phyloP scores from a whole-genome alignment of 1,140 invertebrate genomes.

The Drosophila virilis region DNA sequence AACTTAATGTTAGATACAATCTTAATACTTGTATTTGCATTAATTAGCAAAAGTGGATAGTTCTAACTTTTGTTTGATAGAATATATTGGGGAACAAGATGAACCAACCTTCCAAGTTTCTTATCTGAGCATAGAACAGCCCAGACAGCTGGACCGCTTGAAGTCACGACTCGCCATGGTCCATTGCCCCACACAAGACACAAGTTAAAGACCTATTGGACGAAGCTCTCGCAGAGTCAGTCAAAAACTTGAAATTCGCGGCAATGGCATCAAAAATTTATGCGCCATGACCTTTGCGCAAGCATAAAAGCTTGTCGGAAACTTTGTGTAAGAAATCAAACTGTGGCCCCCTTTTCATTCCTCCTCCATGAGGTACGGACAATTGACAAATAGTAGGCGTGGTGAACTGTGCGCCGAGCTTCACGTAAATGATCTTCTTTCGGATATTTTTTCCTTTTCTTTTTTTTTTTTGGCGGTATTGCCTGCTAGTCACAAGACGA shows the following conservation, averaged over 20 bases:
- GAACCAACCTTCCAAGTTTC: too few relatives aligned
- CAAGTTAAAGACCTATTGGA: constrained; percentile 64
- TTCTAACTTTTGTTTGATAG: too few relatives aligned
- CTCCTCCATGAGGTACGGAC: background rate
- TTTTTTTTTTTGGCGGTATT: background rate
- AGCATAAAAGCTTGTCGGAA: constrained; percentile 64
- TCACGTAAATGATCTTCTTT: constrained; percentile 17
- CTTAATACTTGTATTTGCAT: too few relatives aligned
- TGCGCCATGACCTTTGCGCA: constrained; percentile 61
- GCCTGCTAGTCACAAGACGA: background rate
- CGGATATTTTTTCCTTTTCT: background rate
- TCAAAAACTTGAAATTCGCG: constrained; percentile 58
- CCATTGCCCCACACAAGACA: background rate
- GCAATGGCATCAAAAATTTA: constrained; percentile 72
- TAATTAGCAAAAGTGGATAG: too few relatives aligned
- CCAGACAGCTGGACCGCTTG: background rate
- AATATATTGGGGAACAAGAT: too few relatives aligned
- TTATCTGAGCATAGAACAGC: too few relatives aligned
- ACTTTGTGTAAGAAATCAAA: constrained; percentile 47
- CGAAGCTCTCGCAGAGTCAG: constrained; percentile 40
- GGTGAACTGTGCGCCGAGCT: constrained; percentile 10
- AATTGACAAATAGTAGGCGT: constrained; percentile 5
- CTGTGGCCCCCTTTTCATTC: background rate
- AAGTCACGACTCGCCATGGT: background rate
- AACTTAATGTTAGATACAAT: too few relatives aligned